Evolutionary conservation across 2,888 invertebrate genomes (phyloP).

Genomic region (Drosophila trichaetosa): DNA sequence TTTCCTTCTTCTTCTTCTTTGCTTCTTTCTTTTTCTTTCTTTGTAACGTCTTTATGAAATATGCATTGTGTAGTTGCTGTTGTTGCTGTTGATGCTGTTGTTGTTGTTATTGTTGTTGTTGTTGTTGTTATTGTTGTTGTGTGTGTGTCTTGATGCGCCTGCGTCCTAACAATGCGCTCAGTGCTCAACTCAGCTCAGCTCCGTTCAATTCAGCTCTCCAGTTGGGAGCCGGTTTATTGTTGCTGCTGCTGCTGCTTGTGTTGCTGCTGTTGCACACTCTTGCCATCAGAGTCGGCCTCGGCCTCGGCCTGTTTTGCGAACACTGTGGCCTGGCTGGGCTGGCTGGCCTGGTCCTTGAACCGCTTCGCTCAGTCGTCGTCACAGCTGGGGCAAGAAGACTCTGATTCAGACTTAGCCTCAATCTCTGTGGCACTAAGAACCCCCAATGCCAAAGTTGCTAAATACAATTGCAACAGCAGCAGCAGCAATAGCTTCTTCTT

Average conservation of each 20-base stretch:
- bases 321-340: constrained; percentile 20
- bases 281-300: constrained; percentile 15
- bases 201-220: constrained; percentile 1
- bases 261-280: background rate
- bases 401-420: constrained; percentile 15
- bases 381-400: constrained; percentile 12
- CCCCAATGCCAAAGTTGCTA: constrained; percentile 45
- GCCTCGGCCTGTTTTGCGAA: constrained; percentile 56
- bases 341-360: constrained; percentile 82
- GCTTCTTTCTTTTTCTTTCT: constrained; percentile 7
- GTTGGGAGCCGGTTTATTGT: constrained; percentile 60
- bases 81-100: background rate
- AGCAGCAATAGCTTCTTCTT: constrained; percentile 16
- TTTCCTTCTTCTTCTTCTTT: background rate
- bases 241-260: constrained; percentile 33
- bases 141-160: constrained; percentile 52
- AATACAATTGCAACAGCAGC: constrained; percentile 29
- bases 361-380: constrained; percentile 52
- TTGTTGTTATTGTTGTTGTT: background rate
- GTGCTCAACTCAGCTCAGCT: constrained; percentile 25
- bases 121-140: constrained; percentile 6
- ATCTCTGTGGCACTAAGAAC: constrained; percentile 8
- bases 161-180: constrained; percentile 55
- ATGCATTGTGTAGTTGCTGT: constrained; percentile 36
- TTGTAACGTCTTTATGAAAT: constrained; percentile 51